Evolutionary conservation across 2,113 vertebrate genomes (phyloP).

Genomic region (Corythornis madagascariensis): DNA sequence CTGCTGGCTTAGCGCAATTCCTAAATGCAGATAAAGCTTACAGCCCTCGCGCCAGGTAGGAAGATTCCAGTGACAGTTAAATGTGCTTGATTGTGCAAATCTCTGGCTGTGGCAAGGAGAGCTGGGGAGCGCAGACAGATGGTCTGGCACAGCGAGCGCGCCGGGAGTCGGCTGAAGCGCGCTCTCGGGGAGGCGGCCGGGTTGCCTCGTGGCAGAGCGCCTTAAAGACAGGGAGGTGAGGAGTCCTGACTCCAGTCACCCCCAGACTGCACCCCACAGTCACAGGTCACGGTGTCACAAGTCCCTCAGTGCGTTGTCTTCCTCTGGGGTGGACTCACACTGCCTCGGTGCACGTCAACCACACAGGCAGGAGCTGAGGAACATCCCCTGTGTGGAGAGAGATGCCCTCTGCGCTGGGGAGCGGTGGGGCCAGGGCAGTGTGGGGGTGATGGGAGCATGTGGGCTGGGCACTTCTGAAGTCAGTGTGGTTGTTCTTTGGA

Average conservation of each 20-base stretch:
- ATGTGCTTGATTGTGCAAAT: constrained; percentile 45
- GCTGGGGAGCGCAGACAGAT: constrained; percentile 46
- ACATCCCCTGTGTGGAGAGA: rapidly evolving
- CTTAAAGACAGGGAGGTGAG: background rate
- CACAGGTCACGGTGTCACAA: background rate
- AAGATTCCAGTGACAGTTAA: constrained; percentile 44
- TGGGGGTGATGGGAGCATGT: rapidly evolving
- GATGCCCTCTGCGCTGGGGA: background rate
- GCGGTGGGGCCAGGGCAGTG: background rate
- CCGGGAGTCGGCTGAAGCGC: background rate
- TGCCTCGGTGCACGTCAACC: rapidly evolving
- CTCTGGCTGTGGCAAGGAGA: constrained; percentile 30
- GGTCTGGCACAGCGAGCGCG: background rate
- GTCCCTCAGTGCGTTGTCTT: rapidly evolving
- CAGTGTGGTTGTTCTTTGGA: rapidly evolving
- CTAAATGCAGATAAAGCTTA: constrained; percentile 63
- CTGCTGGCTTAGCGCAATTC: constrained; percentile 44
- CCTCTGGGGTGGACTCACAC: background rate
- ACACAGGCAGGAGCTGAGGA: background rate
- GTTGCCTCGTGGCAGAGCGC: background rate
- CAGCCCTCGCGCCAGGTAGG: constrained; percentile 47
- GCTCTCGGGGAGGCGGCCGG: background rate
- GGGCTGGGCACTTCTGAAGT: background rate
- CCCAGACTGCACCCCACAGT: background rate
- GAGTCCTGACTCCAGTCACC: background rate